Conservation (phyloP, 1,140 invertebrate genomes). For the Heliconius eleuchia region DNA sequence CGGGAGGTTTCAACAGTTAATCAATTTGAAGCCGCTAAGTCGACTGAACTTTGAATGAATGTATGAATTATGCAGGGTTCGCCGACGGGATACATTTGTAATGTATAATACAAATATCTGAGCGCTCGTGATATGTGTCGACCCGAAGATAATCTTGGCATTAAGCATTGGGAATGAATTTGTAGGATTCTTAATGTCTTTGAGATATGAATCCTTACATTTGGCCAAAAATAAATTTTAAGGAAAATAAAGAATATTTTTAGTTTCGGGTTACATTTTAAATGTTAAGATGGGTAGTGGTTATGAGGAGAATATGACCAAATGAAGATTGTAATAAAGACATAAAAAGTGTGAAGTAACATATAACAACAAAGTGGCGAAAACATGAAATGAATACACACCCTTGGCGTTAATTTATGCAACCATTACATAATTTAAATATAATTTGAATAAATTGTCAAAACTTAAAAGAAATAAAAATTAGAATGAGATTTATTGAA, state of each 20-base stretch:
- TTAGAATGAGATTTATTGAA: not conserved
- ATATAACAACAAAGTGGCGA: not conserved
- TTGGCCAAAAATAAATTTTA: not conserved
- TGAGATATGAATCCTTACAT: not conserved
- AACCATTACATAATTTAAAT: constrained; percentile 8
- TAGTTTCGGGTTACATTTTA: not conserved
- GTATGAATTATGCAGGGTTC: constrained; percentile 8
- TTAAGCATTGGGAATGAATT: not conserved
- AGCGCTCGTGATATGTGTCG: not conserved
- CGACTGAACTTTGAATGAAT: constrained; percentile 1
- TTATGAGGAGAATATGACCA: not conserved
- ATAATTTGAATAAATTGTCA: constrained; percentile 5
- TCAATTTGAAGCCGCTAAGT: constrained; percentile 1
- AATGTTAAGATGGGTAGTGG: not conserved
- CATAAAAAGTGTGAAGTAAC: not conserved
- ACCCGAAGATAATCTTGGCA: constrained; percentile 3
- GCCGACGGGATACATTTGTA: constrained; percentile 2
- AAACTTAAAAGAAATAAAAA: not conserved
- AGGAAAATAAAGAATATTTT: not conserved
- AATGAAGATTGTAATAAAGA: not conserved
- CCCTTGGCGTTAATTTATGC: constrained; percentile 21
- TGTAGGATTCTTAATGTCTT: not conserved
- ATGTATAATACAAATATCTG: not conserved
- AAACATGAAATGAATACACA: constrained; percentile 18
- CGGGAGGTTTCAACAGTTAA: not conserved